Percentiles rank a stretch among this genome's conserved stretches.
These are phyloP conservation scores for Oncorhynchus tshawytscha DNA, from an alignment of 2,113 vertebrate species.

Conservation along the genomic window DNA sequence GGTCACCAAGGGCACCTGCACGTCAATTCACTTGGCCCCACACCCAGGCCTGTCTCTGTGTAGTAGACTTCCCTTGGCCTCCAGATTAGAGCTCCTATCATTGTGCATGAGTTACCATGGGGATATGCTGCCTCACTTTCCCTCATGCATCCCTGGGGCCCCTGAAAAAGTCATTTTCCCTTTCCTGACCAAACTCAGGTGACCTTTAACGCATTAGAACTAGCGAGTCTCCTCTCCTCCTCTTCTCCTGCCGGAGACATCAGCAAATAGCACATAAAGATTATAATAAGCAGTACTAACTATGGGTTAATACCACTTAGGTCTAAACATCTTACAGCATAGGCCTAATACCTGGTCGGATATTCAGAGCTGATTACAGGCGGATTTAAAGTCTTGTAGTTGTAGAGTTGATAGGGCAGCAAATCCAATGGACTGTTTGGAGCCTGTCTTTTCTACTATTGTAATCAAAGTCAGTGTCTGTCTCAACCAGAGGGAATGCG, in stretches of 20 bases:
- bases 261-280: not conserved
- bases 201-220: slow-evolving; percentile 17
- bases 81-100: not conserved
- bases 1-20: not conserved
- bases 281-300: slow-evolving; percentile 14
- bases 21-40: not conserved
- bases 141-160: slow-evolving; percentile 30
- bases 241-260: not conserved
- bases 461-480: slow-evolving; percentile 12
- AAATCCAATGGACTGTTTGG: not conserved
- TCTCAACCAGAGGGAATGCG: slow-evolving; percentile 24
- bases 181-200: slow-evolving; percentile 15
- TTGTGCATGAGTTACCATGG: not conserved
- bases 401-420: not conserved
- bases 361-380: not conserved
- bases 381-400: not conserved
- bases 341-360: not conserved
- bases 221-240: slow-evolving; percentile 13
- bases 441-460: not conserved
- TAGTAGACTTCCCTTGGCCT: not conserved
- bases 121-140: not conserved
- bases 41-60: not conserved
- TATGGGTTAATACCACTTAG: slow-evolving; percentile 4
- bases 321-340: not conserved
- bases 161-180: slow-evolving; percentile 14